phyloP scores from a whole-genome alignment of 2,888 invertebrate species.

The Sclerodermus sp. region DNA sequence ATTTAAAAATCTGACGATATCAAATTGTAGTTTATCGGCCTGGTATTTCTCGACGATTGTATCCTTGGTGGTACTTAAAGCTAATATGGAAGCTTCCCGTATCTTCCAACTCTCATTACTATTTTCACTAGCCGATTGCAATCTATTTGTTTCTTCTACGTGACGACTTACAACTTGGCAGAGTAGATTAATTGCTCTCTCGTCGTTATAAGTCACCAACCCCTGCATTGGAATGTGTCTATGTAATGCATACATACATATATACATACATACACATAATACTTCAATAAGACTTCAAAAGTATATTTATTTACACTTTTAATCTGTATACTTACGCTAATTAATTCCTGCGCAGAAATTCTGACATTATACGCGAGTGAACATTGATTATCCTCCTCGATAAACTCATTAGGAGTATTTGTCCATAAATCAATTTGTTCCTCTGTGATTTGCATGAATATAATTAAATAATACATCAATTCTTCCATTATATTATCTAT shows the following conservation, averaged over 20 bases:
- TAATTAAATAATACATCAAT: conserved; percentile 67
- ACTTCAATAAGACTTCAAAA: not conserved
- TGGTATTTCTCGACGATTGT: conserved; percentile 53
- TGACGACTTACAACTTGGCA: conserved; percentile 65
- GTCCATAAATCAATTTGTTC: conserved; percentile 69
- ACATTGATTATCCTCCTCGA: conserved; percentile 70
- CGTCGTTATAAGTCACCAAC: conserved; percentile 56
- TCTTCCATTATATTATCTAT: conserved; percentile 67
- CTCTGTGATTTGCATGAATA: conserved; percentile 72
- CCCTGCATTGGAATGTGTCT: conserved; percentile 24
- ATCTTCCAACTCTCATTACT: conserved; percentile 66
- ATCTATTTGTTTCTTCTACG: conserved; percentile 63
- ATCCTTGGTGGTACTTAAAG: conserved; percentile 63
- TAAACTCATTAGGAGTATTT: conserved; percentile 67
- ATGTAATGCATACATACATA: not conserved
- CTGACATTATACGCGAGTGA: conserved; percentile 67
- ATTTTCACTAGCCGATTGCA: conserved; percentile 42
- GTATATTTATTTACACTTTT: not conserved
- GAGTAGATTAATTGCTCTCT: conserved; percentile 61
- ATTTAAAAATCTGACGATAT: conserved; percentile 55
- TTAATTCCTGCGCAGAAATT: conserved; percentile 67
- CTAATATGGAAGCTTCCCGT: conserved; percentile 67
- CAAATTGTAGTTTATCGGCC: conserved; percentile 45
- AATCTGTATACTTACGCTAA: conserved; percentile 57
- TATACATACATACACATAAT: no score